These are phyloP conservation scores for Stichodactyla helianthus DNA, from an alignment of 64 coral and sea anemone genomes.

Conservation along the genomic window DNA sequence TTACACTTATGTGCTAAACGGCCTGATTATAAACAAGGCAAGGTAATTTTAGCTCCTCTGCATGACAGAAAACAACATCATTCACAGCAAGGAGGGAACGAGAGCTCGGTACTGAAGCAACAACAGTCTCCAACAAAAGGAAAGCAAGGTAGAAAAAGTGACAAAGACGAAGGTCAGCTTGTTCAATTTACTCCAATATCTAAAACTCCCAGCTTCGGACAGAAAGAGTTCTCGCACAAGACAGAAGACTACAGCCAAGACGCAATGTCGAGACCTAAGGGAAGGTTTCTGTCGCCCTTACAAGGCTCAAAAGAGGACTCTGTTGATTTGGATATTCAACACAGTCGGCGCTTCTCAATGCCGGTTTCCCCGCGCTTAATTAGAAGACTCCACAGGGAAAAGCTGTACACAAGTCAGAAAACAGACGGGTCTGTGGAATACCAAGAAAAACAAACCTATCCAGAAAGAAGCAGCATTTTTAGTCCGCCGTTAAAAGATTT, in stretches of 20 bases:
- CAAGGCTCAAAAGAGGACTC: background rate
- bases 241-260: background rate
- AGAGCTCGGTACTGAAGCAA: background rate
- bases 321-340: background rate
- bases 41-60: background rate
- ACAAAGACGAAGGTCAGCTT: background rate
- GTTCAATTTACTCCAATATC: background rate
- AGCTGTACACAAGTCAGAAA: background rate
- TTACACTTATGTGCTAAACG: background rate
- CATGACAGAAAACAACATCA: background rate
- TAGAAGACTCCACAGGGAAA: background rate
- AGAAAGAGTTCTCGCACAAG: background rate
- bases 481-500: conserved; percentile 2
- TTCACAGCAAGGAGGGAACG: background rate
- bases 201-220: background rate
- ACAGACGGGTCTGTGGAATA: background rate
- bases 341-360: background rate
- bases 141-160: background rate
- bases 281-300: background rate
- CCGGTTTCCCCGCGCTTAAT: background rate
- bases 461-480: background rate
- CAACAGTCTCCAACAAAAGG: background rate
- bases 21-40: background rate
- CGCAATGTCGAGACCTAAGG: background rate
- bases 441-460: background rate